Base-by-base conservation (phyloP, 2,888 invertebrate species). In the Conops quadrifasciatus region DNA sequence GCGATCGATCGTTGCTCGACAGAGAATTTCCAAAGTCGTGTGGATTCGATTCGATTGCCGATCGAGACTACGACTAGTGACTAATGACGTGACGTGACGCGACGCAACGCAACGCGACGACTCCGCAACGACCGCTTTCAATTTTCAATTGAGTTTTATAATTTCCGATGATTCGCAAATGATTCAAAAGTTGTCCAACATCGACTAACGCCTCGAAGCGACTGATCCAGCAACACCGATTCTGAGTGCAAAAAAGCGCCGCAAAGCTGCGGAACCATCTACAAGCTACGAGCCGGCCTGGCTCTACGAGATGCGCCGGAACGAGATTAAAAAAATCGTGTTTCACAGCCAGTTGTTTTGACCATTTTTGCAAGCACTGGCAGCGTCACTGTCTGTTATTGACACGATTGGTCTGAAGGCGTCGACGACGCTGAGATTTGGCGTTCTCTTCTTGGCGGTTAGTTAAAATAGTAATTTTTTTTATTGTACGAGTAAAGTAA, bases 341-440 rank as follows among this genome's bases (percentile, higher is more conserved):
- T 45, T 67, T 16, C n/a, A 67, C 67, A 36, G 30, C 53, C 65
- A 28, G 66, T 60, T 78, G 79, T 80, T 81, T 79, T 81, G 77
- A 80, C 80, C 81, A 80, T 80, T 76, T 80, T 80, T 72, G 78
- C 77, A 77, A 73, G 78, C 73, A 72, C 71, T 74, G 60, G 21
- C 49, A 26, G 1, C 16, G 28, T 26, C 24, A 26, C 16, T 15
- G 64, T 26, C 21, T 30, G 21, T 67, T 36, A 43, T 67, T 56
- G 21, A 58, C 60, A 51, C 68, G n/a, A 60, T 13, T 45, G 45
- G 2, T 47, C n/a, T 28, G 67, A 19, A 58, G 67, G 67, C 67
- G 67, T 67, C 26, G 36, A 36, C 36, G 36, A 9, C 36, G 9
- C 36, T 9, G 36, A 4, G 36, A 4, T 19, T 36, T 49, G 47